Conservation (phyloP, 1,140 invertebrate genomes). For the Caenorhabditis remanei region DNA sequence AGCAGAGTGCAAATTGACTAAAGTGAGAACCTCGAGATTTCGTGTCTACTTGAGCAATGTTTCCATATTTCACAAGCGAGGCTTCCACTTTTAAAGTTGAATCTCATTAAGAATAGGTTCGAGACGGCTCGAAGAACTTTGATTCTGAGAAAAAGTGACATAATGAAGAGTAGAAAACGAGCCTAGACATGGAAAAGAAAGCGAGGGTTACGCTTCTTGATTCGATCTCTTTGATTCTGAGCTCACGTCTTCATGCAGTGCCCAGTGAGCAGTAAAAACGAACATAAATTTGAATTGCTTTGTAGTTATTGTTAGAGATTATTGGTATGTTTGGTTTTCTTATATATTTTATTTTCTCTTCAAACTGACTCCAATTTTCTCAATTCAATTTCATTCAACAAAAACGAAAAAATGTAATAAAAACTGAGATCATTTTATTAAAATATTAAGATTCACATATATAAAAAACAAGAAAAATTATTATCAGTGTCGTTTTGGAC, state of each 20-base stretch:
- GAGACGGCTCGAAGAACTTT: neutral
- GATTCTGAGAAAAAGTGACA: neutral
- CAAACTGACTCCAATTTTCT: too few relatives aligned
- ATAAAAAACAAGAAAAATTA: neutral
- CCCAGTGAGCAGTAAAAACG: too few relatives aligned
- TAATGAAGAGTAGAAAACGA: too few relatives aligned
- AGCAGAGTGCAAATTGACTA: slow-evolving; percentile 45
- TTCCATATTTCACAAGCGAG: neutral
- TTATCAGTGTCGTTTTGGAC: neutral
- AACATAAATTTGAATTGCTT: too few relatives aligned
- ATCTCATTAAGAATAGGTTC: slow-evolving; percentile 12
- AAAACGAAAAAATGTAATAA: neutral
- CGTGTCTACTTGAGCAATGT: slow-evolving; percentile 13
- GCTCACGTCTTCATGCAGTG: too few relatives aligned
- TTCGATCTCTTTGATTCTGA: too few relatives aligned
- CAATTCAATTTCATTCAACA: neutral
- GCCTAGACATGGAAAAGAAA: too few relatives aligned
- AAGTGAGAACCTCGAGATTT: neutral
- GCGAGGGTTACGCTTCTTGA: too few relatives aligned
- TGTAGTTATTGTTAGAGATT: too few relatives aligned
- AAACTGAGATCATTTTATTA: slow-evolving; percentile 26
- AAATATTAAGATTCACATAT: neutral
- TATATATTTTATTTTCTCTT: too few relatives aligned
- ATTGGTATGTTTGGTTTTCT: too few relatives aligned
- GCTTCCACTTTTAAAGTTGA: slow-evolving; percentile 15